A percentile compares a stretch with the other conserved stretches of the same genome.
phyloP scores from a whole-genome alignment of 2,888 invertebrate genomes.

The Vannuccia rotundouncinata region DNA sequence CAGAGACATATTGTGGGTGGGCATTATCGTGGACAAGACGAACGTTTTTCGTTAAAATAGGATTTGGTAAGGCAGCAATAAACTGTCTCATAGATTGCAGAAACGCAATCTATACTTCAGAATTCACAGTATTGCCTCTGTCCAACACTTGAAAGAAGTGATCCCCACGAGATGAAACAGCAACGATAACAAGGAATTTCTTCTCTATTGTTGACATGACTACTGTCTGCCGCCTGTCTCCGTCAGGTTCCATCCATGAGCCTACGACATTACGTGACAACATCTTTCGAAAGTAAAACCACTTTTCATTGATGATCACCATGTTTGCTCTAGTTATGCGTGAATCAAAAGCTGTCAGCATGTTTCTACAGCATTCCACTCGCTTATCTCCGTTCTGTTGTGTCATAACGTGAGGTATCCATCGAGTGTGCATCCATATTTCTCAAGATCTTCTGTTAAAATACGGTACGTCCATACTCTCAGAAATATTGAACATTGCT shows the following conservation, averaged over 20 bases:
- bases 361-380: slow-evolving; percentile 27
- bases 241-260: slow-evolving; percentile 2
- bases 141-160: neutral
- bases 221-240: slow-evolving; percentile 14
- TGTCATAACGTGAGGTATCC: neutral
- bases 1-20: neutral
- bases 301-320: neutral
- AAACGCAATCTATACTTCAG: neutral
- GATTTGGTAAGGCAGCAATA: neutral
- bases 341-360: neutral
- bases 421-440: slow-evolving; percentile 21
- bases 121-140: neutral
- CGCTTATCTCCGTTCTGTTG: slow-evolving; percentile 28
- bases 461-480: slow-evolving; percentile 19
- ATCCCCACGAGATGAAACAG: slow-evolving; percentile 1
- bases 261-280: slow-evolving; percentile 10
- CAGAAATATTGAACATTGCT: slow-evolving; percentile 5
- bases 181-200: neutral
- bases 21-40: neutral
- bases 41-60: neutral
- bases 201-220: slow-evolving; percentile 2
- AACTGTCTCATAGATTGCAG: neutral
- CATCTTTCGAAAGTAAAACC: slow-evolving; percentile 9
- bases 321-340: slow-evolving; percentile 17
- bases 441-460: slow-evolving; percentile 21